These are phyloP conservation scores for Palythoa grandis DNA, from an alignment of 92 coral and sea anemone genomes.

Conservation along the genomic window DNA sequence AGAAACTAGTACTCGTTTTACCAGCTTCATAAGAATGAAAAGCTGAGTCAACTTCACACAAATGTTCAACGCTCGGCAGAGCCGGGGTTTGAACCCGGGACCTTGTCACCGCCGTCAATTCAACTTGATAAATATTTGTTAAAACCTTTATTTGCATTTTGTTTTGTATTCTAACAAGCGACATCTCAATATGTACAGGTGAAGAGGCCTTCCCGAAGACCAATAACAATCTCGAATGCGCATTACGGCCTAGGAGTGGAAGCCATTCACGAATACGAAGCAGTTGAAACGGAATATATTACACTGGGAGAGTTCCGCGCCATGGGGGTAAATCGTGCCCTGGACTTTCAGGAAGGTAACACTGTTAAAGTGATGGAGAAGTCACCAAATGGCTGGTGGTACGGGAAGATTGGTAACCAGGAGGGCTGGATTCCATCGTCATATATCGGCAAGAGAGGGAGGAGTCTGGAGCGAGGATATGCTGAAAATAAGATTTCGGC, in stretches of 20 bases:
- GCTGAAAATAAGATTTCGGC: not conserved
- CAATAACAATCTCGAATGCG: conserved; percentile 59
- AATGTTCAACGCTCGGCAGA: too few relatives aligned
- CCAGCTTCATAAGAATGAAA: too few relatives aligned
- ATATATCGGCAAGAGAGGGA: conserved; percentile 79
- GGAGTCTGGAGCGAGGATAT: conserved; percentile 32
- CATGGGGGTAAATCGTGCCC: conserved; percentile 76
- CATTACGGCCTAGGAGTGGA: conserved; percentile 63
- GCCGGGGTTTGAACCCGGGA: too few relatives aligned
- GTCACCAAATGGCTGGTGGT: conserved; percentile 99
- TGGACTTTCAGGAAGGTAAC: conserved; percentile 78
- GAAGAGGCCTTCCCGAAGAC: conserved; percentile 40
- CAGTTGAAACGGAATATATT: conserved; percentile 81
- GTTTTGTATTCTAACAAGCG: not conserved
- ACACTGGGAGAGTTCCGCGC: conserved; percentile 90
- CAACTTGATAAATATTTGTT: too few relatives aligned
- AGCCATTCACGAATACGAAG: conserved; percentile 24
- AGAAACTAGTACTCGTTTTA: too few relatives aligned
- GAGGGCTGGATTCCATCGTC: conserved; percentile 99
- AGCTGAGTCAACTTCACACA: too few relatives aligned
- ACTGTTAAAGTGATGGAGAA: conserved; percentile 89
- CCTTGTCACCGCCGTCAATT: too few relatives aligned
- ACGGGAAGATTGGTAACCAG: conserved; percentile 82
- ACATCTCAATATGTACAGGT: not conserved
- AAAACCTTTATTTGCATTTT: too few relatives aligned